Conservation (phyloP, 2,888 invertebrate species). For the Brenthis ino region DNA sequence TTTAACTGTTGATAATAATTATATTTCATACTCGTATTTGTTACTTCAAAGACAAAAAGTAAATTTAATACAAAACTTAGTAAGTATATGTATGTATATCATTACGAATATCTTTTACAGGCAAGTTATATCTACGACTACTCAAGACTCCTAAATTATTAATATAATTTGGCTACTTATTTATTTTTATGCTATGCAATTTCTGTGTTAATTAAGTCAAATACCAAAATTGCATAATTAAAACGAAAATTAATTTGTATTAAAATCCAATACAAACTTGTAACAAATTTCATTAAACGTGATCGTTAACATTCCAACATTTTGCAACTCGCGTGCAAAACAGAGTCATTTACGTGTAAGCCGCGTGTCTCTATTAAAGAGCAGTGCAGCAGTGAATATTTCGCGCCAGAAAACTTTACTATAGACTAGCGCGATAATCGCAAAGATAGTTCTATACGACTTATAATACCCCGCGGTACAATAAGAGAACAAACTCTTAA, state of each 20-base stretch:
- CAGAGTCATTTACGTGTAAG: conserved; percentile 34
- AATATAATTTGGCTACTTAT: no score
- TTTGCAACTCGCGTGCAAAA: conserved; percentile 30
- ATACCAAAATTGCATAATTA: neutral
- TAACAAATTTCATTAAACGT: conserved; percentile 23
- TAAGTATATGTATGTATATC: no score
- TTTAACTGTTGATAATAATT: no score
- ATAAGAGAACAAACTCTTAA: conserved; percentile 69
- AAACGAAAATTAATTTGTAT: neutral
- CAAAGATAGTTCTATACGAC: conserved; percentile 46
- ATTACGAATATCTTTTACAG: no score
- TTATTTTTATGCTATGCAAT: no score
- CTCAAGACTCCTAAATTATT: no score
- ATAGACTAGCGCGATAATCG: conserved; percentile 38
- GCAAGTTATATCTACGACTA: no score
- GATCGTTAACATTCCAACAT: conserved; percentile 20
- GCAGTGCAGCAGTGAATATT: conserved; percentile 33
- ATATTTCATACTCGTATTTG: no score
- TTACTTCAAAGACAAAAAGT: no score
- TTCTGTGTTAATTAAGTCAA: no score
- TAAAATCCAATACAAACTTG: conserved; percentile 5
- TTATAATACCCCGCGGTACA: conserved; percentile 64
- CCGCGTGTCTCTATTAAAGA: conserved; percentile 35
- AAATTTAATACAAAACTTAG: no score
- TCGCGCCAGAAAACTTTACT: conserved; percentile 38